Conservation (phyloP, 2,888 invertebrate species). For the Gastrophysa polygoni region DNA sequence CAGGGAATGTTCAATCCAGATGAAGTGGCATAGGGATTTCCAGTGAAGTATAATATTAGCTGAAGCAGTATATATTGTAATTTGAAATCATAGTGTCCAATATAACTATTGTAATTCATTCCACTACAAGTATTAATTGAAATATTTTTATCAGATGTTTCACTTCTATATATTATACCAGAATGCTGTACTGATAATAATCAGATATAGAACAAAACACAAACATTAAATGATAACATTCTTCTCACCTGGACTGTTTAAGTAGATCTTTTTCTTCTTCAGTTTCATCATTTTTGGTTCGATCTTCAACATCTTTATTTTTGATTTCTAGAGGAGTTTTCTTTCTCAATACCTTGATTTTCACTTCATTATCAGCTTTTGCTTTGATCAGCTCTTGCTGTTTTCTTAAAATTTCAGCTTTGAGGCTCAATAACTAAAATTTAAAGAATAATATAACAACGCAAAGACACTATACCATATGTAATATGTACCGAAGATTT, state of each 20-base stretch:
- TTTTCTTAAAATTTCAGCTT: slow-evolving; percentile 87
- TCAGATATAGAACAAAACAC: too few relatives aligned
- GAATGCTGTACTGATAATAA: too few relatives aligned
- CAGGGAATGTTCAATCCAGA: slow-evolving; percentile 54
- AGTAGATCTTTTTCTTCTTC: slow-evolving; percentile 54
- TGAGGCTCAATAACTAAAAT: slow-evolving; percentile 74
- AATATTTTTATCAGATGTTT: too few relatives aligned
- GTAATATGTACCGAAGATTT: slow-evolving; percentile 52
- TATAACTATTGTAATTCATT: too few relatives aligned
- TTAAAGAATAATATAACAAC: slow-evolving; percentile 6
- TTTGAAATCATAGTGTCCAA: neutral
- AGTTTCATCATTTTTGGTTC: slow-evolving; percentile 51
- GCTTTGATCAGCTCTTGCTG: slow-evolving; percentile 80
- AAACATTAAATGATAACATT: neutral
- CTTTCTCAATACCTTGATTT: slow-evolving; percentile 57
- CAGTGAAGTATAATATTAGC: neutral
- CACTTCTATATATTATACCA: too few relatives aligned
- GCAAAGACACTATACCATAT: too few relatives aligned
- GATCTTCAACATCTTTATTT: slow-evolving; percentile 60
- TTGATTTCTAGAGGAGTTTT: slow-evolving; percentile 48
- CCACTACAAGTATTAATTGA: too few relatives aligned
- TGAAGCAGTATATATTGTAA: neutral
- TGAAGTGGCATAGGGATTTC: slow-evolving; percentile 40
- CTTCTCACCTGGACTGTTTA: slow-evolving; percentile 57
- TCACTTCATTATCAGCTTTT: slow-evolving; percentile 64